Evolutionary conservation across 2,113 vertebrate genomes (phyloP).

Genomic region (Sporophila hypoxantha): DNA sequence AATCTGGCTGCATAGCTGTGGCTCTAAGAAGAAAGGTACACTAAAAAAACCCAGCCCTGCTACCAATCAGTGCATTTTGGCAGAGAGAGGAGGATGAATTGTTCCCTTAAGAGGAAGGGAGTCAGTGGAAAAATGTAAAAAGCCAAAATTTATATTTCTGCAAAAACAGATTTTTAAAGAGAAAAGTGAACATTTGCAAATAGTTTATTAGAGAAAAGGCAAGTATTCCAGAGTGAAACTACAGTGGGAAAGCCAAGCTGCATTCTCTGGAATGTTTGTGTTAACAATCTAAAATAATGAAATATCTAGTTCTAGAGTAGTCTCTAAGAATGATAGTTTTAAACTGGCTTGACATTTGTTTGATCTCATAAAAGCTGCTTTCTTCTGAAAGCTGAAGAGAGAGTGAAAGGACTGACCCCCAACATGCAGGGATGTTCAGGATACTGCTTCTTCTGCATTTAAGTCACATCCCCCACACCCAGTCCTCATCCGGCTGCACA

Average conservation of each 20-base stretch:
- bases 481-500: neutral
- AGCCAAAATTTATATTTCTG: neutral
- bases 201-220: neutral
- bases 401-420: neutral
- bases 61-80: neutral
- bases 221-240: neutral
- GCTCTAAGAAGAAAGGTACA: neutral
- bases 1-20: neutral
- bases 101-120: conserved; percentile 3
- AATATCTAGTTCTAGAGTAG: neutral
- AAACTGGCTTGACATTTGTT: neutral
- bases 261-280: neutral
- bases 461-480: neutral
- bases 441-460: neutral
- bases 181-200: neutral
- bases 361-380: neutral
- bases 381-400: neutral
- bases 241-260: neutral
- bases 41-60: neutral
- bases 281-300: neutral
- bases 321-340: neutral
- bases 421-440: neutral
- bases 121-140: neutral
- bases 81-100: neutral
- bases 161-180: neutral